phyloP scores from a whole-genome alignment of 1,140 invertebrate species.

The Drosophila mojavensis region DNA sequence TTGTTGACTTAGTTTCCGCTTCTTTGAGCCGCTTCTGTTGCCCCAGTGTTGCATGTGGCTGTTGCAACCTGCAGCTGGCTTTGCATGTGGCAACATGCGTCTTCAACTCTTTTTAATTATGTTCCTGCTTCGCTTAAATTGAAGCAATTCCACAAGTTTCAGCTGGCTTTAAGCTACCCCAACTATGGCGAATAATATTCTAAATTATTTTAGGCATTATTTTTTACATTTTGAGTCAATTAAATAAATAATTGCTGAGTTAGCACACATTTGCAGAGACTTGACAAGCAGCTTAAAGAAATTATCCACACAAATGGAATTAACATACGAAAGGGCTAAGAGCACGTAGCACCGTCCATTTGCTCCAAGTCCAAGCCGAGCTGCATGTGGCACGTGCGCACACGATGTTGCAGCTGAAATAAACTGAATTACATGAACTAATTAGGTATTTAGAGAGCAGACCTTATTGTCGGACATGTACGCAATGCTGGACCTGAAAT shows the following conservation, averaged over 20 bases:
- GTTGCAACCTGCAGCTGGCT: neutral
- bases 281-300: neutral
- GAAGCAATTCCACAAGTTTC: constrained; percentile 17
- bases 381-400: constrained; percentile 27
- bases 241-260: neutral
- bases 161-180: constrained; percentile 3
- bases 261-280: neutral
- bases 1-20: constrained; percentile 75
- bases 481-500: neutral
- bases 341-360: constrained; percentile 15
- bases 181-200: neutral
- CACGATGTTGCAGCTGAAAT: constrained; percentile 25
- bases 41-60: constrained; percentile 8
- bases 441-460: constrained; percentile 20
- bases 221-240: neutral
- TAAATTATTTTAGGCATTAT: neutral
- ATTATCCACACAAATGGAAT: constrained; percentile 8
- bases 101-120: constrained; percentile 60
- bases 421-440: constrained; percentile 27
- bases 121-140: constrained; percentile 30
- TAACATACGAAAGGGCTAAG: constrained; percentile 5
- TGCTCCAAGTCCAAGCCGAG: neutral
- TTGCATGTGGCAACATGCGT: neutral
- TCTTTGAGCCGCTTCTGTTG: constrained; percentile 40
- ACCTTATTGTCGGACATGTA: constrained; percentile 1